Percentiles rank a stretch among this genome's conserved stretches.
phyloP scores from a whole-genome alignment of 2,797 vertebrate genomes.

The Buceros bicornis region DNA sequence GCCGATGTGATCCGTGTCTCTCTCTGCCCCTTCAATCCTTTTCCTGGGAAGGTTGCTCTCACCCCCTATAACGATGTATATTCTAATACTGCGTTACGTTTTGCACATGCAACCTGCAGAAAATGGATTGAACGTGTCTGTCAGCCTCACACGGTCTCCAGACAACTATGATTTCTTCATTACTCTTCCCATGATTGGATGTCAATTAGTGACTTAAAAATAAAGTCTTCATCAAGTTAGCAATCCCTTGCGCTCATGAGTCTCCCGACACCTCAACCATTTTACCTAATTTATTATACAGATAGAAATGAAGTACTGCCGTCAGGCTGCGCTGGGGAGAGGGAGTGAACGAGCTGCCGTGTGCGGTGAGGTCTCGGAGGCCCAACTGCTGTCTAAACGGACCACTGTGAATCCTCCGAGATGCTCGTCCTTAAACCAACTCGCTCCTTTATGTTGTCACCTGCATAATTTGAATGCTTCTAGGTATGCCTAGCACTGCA shows the following conservation, averaged over 20 bases:
- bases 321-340: neutral
- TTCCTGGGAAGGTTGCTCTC: neutral
- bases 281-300: constrained; percentile 7
- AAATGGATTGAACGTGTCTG: neutral
- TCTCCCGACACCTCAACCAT: neutral
- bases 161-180: constrained; percentile 42
- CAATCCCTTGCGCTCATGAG: neutral
- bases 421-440: neutral
- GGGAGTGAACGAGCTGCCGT: neutral
- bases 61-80: fast-evolving
- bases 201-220: constrained; percentile 32
- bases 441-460: neutral
- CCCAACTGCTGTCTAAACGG: neutral
- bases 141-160: neutral
- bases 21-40: neutral
- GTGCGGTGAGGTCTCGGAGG: neutral
- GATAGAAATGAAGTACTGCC: constrained; percentile 13
- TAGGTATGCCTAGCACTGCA: constrained; percentile 9
- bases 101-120: neutral
- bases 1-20: neutral
- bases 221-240: constrained; percentile 46
- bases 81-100: neutral
- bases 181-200: constrained; percentile 10
- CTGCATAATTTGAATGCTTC: fast-evolving
- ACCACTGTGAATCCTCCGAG: fast-evolving